These are phyloP conservation scores for Chiloscyllium plagiosum DNA, from an alignment of 2,113 vertebrate species.

Conservation along the genomic window DNA sequence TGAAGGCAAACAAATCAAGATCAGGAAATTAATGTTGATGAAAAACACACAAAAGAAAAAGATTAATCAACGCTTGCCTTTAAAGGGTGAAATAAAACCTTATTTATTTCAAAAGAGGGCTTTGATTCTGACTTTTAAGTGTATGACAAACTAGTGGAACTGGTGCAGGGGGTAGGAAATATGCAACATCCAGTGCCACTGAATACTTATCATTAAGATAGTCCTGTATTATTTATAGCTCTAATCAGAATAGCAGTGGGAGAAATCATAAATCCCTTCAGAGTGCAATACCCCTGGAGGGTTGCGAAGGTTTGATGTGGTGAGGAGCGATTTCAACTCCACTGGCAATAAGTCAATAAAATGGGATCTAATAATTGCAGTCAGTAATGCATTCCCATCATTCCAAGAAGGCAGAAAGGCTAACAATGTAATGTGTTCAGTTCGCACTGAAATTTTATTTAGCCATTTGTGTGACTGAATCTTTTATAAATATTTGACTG, in stretches of 20 bases:
- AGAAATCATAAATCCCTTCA: constrained; percentile 37
- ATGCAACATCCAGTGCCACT: constrained; percentile 37
- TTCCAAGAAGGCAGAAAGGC: constrained; percentile 39
- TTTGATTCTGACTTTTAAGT: constrained; percentile 46
- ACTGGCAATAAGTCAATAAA: constrained; percentile 40
- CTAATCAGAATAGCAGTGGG: constrained; percentile 38
- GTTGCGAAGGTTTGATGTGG: constrained; percentile 10
- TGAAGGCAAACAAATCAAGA: constrained; percentile 42
- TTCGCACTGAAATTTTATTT: constrained; percentile 7
- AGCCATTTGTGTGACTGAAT: neutral
- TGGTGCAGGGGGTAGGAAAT: neutral
- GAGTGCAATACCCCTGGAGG: accelerated
- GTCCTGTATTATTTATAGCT: constrained; percentile 44
- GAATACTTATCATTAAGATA: constrained; percentile 41
- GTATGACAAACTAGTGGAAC: constrained; percentile 38
- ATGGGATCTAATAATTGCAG: constrained; percentile 43
- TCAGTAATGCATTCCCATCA: constrained; percentile 30
- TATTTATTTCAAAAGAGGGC: constrained; percentile 5
- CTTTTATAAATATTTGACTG: neutral
- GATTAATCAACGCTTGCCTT: constrained; percentile 40
- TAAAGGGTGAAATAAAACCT: neutral
- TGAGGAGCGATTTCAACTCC: constrained; percentile 39
- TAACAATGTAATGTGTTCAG: neutral
- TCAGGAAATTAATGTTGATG: neutral
- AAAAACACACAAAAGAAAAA: constrained; percentile 41